Base-by-base conservation (phyloP, 2,888 invertebrate genomes). In the Drosophila suboccidentalis region DNA sequence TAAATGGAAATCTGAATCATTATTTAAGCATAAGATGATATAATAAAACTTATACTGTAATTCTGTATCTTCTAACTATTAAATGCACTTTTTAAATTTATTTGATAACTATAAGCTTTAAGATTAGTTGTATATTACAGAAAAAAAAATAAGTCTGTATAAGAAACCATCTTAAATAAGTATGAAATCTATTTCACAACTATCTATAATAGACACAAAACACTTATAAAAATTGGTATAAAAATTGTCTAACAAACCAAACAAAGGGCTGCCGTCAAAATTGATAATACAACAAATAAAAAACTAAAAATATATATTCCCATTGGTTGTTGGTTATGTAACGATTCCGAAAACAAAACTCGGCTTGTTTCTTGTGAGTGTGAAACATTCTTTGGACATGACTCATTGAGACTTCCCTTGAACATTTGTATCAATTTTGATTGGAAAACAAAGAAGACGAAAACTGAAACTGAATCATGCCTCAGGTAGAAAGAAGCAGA, bases 401-500 rank as follows among this genome's bases (percentile, higher is more conserved):
- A 78, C 15, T 79, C 78, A 78, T 53, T 50, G 32, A 29, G 34
- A 53, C 36, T 69, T 59, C 55, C 44, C 49, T 19, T 58, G 67
- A 59, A 77, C 19, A 41, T 50, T 47, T 66, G 65, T 58, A 66
- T 74, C 60, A 44, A 63, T 78, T 73, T 74, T 74, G 74, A 74
- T 74, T 69, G 74, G 38, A 50, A 55, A 44, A 54, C 58, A 61
- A 38, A 60, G 58, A 50, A 34, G 36, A 34, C 26, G 26, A 47
- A 39, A 64, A 26, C 46, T 34, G 46, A 58, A 49, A 75, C 68
- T 72, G 69, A 80, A 70, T 73, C 80, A 86, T 65, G 53, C 62
- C 57, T 41, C 78, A 74, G 78, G 78, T 78, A 76, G 38, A 53
- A 39, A 50, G 39, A 59, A 46, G 44, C 17, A 46, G 22, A 11